phyloP scores from a whole-genome alignment of 2,888 invertebrate genomes.

The Orthonevra nobilis region DNA sequence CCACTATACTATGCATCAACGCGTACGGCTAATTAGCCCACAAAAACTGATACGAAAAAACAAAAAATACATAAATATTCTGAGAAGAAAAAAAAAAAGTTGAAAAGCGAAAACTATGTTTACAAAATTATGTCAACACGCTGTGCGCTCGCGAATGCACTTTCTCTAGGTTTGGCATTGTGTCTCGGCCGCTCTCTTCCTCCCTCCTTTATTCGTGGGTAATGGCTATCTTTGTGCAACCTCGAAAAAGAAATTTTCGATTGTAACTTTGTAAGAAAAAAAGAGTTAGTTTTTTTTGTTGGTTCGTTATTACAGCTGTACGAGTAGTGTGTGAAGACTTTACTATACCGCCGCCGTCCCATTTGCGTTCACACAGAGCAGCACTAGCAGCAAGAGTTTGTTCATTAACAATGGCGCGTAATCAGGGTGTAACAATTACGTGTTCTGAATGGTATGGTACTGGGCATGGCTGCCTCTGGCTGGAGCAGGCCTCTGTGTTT shows the following conservation, averaged over 20 bases:
- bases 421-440: constrained; percentile 70
- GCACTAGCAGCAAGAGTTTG: constrained; percentile 52
- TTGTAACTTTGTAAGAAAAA: constrained; percentile 52
- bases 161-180: constrained; percentile 63
- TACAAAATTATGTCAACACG: constrained; percentile 61
- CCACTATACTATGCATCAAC: constrained; percentile 24
- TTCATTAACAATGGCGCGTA: constrained; percentile 69
- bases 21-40: constrained; percentile 23
- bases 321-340: neutral
- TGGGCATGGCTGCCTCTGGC: constrained; percentile 49
- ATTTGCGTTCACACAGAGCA: constrained; percentile 20
- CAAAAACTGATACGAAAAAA: neutral
- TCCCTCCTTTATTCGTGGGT: neutral
- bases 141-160: constrained; percentile 61
- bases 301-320: constrained; percentile 9
- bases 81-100: constrained; percentile 18
- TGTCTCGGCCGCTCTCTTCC: constrained; percentile 13
- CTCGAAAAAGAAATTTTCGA: constrained; percentile 67
- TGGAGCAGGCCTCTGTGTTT: too few species aligned
- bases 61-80: constrained; percentile 2
- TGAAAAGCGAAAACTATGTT: constrained; percentile 53
- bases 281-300: constrained; percentile 42
- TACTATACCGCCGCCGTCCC: constrained; percentile 29
- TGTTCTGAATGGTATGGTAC: constrained; percentile 66
- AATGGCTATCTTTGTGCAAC: constrained; percentile 33